Evolutionary conservation across 1,140 invertebrate genomes (phyloP), one percentile per base, ranked within the genome.

Genomic region (Drosophila melanica): DNA sequence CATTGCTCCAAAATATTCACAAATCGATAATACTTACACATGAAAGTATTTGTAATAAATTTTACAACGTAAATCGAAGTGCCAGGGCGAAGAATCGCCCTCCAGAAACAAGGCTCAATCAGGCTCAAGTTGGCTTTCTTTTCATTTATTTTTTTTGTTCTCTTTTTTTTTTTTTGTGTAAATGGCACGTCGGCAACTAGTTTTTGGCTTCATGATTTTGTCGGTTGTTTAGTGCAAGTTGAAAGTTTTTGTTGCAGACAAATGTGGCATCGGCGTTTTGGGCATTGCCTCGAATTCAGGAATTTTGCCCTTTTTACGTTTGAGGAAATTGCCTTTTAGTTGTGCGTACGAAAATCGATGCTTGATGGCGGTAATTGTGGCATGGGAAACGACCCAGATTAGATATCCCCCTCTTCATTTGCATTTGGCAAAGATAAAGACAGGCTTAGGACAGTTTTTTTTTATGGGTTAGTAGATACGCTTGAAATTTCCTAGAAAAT

Each of bases 41-140:
- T 55, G 35, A 59, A 80, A 65, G 68, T 77, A 74, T 75, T 64
- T 77, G 74, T 73, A 84, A 80, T 80, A 76, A 78, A 78, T 86
- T 75, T 75, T 53, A 53, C 63, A 84, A 59, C 64, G 67, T 60
- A 70, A 66, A 71, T 58, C 79, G 76, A 79, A 77, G 68, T 66
- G 75, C 37, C 66, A 41, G n/a, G 35, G 69, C 62, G 51, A 45
- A 66, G 39, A 42, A 66, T 55, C 66, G 53, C 30, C 48, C 48
- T 4, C 44, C n/a, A 33, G 44, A 35, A 69, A 45, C 68, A 64
- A 47, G 63, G 39, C 63, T 72, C 69, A 66, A 72, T 66, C 69
- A 67, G 69, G 39, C 54, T 67, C 45, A 60, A 68, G 20, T 54
- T 63, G 48, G 39, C 4, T 33, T 50, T 33, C 14, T 27, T 8